These are phyloP conservation scores for Cyrtorhinus lividipennis DNA, from an alignment of 1,140 invertebrate genomes.

Conservation along the genomic window DNA sequence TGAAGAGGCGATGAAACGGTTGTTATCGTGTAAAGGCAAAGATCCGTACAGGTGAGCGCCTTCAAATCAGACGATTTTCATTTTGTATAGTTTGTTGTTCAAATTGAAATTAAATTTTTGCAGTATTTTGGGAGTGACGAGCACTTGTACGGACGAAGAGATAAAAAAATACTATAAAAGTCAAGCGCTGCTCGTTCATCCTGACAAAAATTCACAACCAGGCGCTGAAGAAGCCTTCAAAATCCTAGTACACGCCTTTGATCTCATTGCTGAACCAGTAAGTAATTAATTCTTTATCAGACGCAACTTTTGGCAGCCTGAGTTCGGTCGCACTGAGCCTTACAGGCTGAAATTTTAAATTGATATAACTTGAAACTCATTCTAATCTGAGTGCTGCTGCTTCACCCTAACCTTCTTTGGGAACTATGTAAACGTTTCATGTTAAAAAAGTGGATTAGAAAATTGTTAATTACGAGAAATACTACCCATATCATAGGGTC, in stretches of 20 bases:
- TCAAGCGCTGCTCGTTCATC: constrained; percentile 86
- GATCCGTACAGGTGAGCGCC: constrained; percentile 66
- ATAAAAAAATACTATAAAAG: constrained; percentile 83
- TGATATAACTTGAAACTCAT: not conserved
- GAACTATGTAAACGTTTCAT: too few species aligned
- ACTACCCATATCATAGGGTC: too few species aligned
- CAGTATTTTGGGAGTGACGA: constrained; percentile 74
- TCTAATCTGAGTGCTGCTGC: too few species aligned
- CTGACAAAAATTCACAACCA: constrained; percentile 85
- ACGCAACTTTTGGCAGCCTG: too few species aligned
- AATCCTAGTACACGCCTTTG: constrained; percentile 85
- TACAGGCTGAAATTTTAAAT: not conserved
- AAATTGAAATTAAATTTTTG: constrained; percentile 23
- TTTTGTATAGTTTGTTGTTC: not conserved
- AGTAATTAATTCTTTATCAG: too few species aligned
- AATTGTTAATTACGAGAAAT: too few species aligned
- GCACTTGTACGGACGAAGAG: constrained; percentile 77
- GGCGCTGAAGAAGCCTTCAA: constrained; percentile 94
- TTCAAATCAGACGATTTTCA: not conserved
- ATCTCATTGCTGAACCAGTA: constrained; percentile 83
- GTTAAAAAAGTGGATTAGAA: too few species aligned
- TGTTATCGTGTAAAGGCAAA: constrained; percentile 84
- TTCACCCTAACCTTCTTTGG: too few species aligned
- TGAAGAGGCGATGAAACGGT: constrained; percentile 84
- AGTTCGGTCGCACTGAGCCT: constrained; percentile 6